These are phyloP conservation scores for Bombycilla garrulus DNA, from an alignment of 2,113 vertebrate genomes.

Conservation along the genomic window DNA sequence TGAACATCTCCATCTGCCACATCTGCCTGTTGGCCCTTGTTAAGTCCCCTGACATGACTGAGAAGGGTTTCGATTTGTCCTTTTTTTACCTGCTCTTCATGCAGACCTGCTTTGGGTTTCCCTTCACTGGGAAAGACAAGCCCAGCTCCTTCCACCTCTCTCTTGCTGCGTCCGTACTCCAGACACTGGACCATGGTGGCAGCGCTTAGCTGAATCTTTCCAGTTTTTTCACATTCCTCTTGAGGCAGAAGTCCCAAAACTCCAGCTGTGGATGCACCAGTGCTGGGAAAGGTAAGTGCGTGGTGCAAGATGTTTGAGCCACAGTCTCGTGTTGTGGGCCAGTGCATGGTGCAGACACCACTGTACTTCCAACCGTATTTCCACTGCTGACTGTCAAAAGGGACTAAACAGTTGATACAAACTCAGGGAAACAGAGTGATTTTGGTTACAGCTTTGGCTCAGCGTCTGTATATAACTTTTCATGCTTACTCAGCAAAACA, in stretches of 20 bases:
- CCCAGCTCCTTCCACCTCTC: background rate
- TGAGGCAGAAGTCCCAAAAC: background rate
- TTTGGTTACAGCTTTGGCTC: background rate
- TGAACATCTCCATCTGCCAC: background rate
- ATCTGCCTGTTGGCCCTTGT: background rate
- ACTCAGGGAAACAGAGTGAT: background rate
- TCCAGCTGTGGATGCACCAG: background rate
- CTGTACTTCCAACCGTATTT: background rate
- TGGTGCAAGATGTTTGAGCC: background rate
- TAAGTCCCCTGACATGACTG: background rate
- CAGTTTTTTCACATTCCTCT: background rate
- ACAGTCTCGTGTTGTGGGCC: background rate
- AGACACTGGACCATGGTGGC: background rate
- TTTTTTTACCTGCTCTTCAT: background rate
- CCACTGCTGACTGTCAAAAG: accelerated
- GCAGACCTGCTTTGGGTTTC: background rate
- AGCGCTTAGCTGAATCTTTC: background rate
- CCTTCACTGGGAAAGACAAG: background rate
- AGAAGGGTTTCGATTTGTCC: background rate
- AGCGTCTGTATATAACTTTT: background rate
- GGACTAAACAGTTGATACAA: background rate
- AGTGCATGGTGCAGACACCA: background rate
- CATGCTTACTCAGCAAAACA: background rate
- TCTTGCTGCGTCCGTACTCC: accelerated
- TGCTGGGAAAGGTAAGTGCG: background rate